Evolutionary conservation across 2,113 vertebrate species (phyloP).

Genomic region (Ondatra zibethicus): DNA sequence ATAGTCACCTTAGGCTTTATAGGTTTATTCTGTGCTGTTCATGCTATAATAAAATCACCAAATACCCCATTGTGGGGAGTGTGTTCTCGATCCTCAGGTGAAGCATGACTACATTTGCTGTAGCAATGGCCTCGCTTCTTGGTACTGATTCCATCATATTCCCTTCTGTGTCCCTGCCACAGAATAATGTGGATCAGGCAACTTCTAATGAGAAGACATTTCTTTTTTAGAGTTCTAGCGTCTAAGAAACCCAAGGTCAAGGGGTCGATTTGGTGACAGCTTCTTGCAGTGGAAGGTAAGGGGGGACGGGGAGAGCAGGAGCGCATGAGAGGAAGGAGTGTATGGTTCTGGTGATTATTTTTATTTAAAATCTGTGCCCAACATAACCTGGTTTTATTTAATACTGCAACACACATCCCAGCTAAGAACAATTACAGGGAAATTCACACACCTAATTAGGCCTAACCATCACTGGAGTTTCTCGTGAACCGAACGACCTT

Average conservation of each 20-base stretch:
- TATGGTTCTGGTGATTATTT: background rate
- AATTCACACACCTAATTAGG: background rate
- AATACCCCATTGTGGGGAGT: background rate
- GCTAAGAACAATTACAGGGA: background rate
- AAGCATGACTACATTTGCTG: too few species aligned
- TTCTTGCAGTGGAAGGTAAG: background rate
- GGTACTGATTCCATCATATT: background rate
- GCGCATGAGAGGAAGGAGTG: rapidly evolving
- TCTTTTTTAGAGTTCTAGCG: too few species aligned
- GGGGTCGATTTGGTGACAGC: background rate
- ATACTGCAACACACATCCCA: rapidly evolving
- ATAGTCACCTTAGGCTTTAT: background rate
- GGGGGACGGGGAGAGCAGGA: too few species aligned
- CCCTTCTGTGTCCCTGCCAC: background rate
- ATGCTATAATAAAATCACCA: background rate
- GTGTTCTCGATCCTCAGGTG: background rate
- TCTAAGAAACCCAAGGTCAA: background rate
- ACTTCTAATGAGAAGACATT: background rate
- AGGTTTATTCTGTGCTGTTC: background rate
- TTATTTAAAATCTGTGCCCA: background rate
- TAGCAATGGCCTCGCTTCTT: background rate
- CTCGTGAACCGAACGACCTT: background rate
- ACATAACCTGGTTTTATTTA: background rate
- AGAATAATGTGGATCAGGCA: too few species aligned
- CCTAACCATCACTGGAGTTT: background rate